Percentiles rank a stretch among this genome's conserved stretches.
These are phyloP conservation scores for Mastomys coucha DNA, from an alignment of 2,113 vertebrate species.

Conservation along the genomic window DNA sequence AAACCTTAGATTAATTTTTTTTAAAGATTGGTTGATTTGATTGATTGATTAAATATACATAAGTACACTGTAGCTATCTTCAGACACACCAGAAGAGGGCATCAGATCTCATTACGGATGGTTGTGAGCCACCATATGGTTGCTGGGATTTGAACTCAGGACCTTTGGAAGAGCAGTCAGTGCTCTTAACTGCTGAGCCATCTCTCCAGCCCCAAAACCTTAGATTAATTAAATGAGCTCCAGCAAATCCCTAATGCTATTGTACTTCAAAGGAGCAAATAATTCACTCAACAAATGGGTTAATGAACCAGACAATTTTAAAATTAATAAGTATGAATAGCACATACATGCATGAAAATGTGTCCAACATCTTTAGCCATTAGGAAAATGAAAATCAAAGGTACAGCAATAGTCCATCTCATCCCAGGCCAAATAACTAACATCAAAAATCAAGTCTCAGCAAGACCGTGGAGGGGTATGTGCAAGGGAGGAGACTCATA, in stretches of 20 bases:
- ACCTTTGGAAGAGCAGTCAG: no score
- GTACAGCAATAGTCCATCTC: background rate
- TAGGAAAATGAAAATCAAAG: background rate
- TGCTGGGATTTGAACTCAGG: no score
- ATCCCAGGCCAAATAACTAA: background rate
- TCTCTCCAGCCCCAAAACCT: no score
- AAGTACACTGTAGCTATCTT: no score
- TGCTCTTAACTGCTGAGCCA: no score
- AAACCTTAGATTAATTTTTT: background rate
- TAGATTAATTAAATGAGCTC: background rate
- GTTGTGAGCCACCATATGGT: no score
- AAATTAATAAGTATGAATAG: background rate
- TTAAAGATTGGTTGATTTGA: no score
- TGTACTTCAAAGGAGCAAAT: background rate
- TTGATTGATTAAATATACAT: no score
- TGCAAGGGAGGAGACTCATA: background rate
- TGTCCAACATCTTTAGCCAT: background rate
- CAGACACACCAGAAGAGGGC: no score
- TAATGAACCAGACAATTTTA: background rate
- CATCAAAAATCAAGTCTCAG: background rate
- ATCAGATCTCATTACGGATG: no score
- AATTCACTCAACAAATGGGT: background rate
- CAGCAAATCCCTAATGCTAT: background rate
- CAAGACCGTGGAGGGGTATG: background rate
- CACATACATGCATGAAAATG: background rate